Conservation (phyloP, 2,888 invertebrate species). For the Mythimna vitellina region DNA sequence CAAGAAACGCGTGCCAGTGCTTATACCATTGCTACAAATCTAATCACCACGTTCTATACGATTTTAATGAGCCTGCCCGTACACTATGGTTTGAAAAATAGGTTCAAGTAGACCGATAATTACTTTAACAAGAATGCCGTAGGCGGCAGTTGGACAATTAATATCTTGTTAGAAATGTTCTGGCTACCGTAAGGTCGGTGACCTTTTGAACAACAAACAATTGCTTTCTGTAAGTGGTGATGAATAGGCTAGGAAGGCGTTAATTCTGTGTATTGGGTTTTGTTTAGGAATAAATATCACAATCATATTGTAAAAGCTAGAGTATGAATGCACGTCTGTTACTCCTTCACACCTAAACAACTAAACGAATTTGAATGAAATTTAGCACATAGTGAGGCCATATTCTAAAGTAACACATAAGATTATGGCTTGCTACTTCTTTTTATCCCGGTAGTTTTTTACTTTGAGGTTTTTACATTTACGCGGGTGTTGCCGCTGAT, state of each 20-base stretch:
- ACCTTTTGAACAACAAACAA: conserved; percentile 51
- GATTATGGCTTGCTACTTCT: no score
- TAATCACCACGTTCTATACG: conserved; percentile 54
- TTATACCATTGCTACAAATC: conserved; percentile 28
- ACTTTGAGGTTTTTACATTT: no score
- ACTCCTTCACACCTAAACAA: no score
- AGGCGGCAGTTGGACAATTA: conserved; percentile 65
- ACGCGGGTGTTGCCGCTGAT: no score
- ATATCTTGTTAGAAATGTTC: conserved; percentile 65
- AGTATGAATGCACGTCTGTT: no score
- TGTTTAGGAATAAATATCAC: not conserved
- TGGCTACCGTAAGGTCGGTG: conserved; percentile 65
- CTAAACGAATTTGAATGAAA: not conserved
- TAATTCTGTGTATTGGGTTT: conserved; percentile 11
- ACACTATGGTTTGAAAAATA: conserved; percentile 75
- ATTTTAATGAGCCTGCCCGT: conserved; percentile 68
- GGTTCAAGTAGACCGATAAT: conserved; percentile 67
- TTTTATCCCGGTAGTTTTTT: no score
- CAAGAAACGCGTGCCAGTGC: conserved; percentile 41
- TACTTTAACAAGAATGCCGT: conserved; percentile 68
- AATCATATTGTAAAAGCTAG: no score
- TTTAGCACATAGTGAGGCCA: not conserved
- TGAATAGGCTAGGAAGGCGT: conserved; percentile 40
- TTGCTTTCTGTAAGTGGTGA: conserved; percentile 39
- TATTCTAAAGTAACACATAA: no score